Percentiles rank a stretch among this genome's conserved stretches.
phyloP scores from a whole-genome alignment of 2,113 vertebrate species.

The Paralichthys olivaceus region DNA sequence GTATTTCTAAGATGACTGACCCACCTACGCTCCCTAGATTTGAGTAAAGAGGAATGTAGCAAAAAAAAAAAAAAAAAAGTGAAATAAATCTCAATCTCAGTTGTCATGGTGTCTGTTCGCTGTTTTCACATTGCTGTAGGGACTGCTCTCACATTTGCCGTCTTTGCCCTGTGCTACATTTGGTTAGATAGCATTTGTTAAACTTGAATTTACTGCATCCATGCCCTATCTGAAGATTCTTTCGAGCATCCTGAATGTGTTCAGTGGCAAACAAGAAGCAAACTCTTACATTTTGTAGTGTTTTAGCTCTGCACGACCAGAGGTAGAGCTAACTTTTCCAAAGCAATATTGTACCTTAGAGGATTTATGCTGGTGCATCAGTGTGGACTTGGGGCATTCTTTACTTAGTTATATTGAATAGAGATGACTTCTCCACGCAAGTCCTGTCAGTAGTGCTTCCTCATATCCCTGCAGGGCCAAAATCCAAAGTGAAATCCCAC shows the following conservation, averaged over 20 bases:
- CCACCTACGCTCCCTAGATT: constrained; percentile 75
- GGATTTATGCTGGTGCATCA: constrained; percentile 68
- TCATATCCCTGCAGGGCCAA: constrained; percentile 77
- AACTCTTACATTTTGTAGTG: constrained; percentile 12
- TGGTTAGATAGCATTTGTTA: not conserved
- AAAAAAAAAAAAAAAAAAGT: constrained; percentile 61
- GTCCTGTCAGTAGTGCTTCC: constrained; percentile 80
- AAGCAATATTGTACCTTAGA: constrained; percentile 59
- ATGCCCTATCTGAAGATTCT: not conserved
- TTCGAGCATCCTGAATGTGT: not conserved
- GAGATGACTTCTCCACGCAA: constrained; percentile 76
- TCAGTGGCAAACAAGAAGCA: not conserved
- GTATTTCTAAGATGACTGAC: constrained; percentile 74
- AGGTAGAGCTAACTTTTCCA: constrained; percentile 46
- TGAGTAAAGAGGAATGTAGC: constrained; percentile 79
- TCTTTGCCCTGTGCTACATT: constrained; percentile 1
- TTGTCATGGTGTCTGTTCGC: constrained; percentile 62
- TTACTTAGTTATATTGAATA: constrained; percentile 77
- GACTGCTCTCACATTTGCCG: constrained; percentile 14
- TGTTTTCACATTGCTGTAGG: constrained; percentile 49
- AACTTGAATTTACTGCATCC: constrained; percentile 12
- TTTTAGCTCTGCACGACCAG: constrained; percentile 26
- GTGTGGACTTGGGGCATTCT: constrained; percentile 61
- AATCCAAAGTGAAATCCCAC: constrained; percentile 82
- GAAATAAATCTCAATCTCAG: constrained; percentile 77